phyloP scores from a whole-genome alignment of 1,140 invertebrate species.

The Eufriesea mexicana region DNA sequence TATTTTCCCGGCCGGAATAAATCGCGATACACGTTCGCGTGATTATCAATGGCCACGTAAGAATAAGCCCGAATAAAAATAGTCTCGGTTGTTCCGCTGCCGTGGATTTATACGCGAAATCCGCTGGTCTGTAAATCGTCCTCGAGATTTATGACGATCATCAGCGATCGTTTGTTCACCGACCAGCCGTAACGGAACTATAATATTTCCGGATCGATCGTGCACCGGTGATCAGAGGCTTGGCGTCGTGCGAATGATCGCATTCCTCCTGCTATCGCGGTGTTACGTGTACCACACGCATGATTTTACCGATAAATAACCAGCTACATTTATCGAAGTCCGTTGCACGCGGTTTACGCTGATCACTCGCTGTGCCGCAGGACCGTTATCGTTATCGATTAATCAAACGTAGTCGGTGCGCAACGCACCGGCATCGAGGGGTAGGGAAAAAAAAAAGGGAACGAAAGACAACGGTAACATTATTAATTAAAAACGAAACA shows the following conservation, averaged over 20 bases:
- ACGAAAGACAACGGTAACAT: background rate
- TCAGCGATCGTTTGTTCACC: constrained; percentile 63
- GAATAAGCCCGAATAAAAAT: constrained; percentile 12
- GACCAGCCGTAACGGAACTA: constrained; percentile 55
- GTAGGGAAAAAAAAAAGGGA: background rate
- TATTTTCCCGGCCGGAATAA: background rate
- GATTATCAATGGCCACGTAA: background rate
- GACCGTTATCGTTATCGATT: constrained; percentile 51
- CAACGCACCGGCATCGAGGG: background rate
- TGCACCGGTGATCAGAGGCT: constrained; percentile 57
- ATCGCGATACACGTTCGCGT: background rate
- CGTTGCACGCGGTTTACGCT: constrained; percentile 52
- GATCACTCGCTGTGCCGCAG: constrained; percentile 34
- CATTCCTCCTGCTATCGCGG: constrained; percentile 23
- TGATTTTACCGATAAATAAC: constrained; percentile 67
- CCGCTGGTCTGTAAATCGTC: constrained; percentile 54
- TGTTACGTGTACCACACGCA: constrained; percentile 58
- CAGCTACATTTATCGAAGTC: constrained; percentile 54
- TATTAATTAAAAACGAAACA: constrained; percentile 43
- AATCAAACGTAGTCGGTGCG: constrained; percentile 36
- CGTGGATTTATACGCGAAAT: constrained; percentile 50
- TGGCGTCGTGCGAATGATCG: constrained; percentile 51
- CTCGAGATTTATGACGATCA: constrained; percentile 63
- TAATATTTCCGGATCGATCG: constrained; percentile 68
- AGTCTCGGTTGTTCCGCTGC: background rate